phyloP scores from a whole-genome alignment of 2,888 invertebrate genomes.

The Ditula angustiorana region DNA sequence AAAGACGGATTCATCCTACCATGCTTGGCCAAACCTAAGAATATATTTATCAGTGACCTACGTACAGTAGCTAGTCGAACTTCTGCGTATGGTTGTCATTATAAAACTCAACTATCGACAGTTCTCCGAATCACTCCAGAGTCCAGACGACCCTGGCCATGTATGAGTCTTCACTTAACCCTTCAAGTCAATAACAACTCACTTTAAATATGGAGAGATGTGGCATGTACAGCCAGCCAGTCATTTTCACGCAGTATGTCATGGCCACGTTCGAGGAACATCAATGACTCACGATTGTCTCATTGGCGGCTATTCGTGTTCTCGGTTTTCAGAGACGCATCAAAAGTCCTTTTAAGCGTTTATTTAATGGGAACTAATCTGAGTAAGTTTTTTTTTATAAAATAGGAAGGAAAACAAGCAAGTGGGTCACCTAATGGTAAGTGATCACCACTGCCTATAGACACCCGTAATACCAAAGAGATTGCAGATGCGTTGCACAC shows the following conservation, averaged over 20 bases:
- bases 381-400: too few relatives aligned
- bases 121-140: constrained; percentile 11
- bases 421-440: too few relatives aligned
- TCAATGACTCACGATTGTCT: constrained; percentile 55
- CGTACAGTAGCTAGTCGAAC: too few relatives aligned
- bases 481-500: too few relatives aligned
- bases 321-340: constrained; percentile 22
- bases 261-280: constrained; percentile 61
- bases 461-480: too few relatives aligned
- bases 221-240: constrained; percentile 7
- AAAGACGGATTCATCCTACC: too few relatives aligned
- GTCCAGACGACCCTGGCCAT: neutral
- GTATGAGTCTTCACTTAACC: neutral
- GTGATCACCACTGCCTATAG: too few relatives aligned
- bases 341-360: constrained; percentile 11
- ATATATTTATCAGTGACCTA: too few relatives aligned
- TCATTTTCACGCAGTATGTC: constrained; percentile 53
- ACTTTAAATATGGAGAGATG: constrained; percentile 22
- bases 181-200: constrained; percentile 8
- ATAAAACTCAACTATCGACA: neutral
- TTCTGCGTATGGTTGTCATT: neutral
- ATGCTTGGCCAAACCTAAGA: too few relatives aligned
- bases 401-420: too few relatives aligned
- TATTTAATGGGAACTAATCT: too few relatives aligned
- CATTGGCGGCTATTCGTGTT: constrained; percentile 41